Percentiles rank a stretch among this genome's conserved stretches.
Conservation (phyloP, 1,140 invertebrate species). For the Geopemphigus sp. region DNA sequence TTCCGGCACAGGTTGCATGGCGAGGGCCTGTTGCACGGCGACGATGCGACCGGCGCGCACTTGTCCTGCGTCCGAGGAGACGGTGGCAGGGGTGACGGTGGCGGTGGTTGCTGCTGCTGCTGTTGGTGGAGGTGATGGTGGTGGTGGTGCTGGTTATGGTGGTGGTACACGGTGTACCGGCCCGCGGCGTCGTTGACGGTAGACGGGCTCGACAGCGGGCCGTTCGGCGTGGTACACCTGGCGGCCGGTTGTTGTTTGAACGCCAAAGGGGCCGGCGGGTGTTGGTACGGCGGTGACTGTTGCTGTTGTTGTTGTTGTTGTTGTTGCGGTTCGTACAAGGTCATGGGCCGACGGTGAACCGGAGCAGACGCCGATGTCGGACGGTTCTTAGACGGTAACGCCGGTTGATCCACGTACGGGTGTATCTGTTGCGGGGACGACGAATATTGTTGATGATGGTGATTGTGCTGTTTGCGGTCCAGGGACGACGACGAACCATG, state of each 20-base stretch:
- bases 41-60: conserved; percentile 27
- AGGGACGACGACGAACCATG: not conserved
- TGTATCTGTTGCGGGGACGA: conserved; percentile 9
- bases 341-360: conserved; percentile 11
- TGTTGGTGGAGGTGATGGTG: no score
- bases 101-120: no score
- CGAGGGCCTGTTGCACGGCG: conserved; percentile 25
- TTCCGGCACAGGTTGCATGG: conserved; percentile 82
- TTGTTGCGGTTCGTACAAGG: conserved; percentile 49
- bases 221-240: conserved; percentile 34
- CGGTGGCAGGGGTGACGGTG: no score
- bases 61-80: conserved; percentile 53
- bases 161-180: conserved; percentile 56
- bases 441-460: no score
- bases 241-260: conserved; percentile 28
- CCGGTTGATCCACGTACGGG: not conserved
- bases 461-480: conserved; percentile 18
- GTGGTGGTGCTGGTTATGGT: no score
- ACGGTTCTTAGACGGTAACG: not conserved
- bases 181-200: not conserved
- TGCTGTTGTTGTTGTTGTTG: conserved; percentile 51
- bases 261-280: conserved; percentile 39
- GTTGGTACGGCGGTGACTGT: conserved; percentile 50
- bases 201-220: not conserved
- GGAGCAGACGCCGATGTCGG: not conserved